Conservation (phyloP, 2,113 vertebrate genomes). For the Puffinus mauretanicus region DNA sequence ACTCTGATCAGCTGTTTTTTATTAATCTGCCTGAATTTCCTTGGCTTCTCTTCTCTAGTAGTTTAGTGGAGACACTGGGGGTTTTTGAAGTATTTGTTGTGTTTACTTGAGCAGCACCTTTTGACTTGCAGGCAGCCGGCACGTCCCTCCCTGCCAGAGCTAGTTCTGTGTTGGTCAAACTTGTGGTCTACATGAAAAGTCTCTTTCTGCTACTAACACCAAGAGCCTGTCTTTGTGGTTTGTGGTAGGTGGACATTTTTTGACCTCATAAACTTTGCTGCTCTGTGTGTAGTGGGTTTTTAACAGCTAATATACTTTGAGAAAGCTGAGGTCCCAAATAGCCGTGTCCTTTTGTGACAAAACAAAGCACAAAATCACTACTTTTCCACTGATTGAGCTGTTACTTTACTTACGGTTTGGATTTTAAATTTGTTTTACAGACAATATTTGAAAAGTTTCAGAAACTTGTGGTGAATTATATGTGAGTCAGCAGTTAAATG, state of each 20-base stretch:
- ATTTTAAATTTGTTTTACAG: background rate
- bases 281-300: conserved; percentile 62
- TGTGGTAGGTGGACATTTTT: conserved; percentile 72
- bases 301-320: conserved; percentile 28
- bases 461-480: background rate
- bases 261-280: conserved; percentile 70
- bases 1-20: background rate
- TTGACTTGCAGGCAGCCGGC: background rate
- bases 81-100: conserved; percentile 6
- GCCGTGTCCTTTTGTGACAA: background rate
- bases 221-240: conserved; percentile 72
- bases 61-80: background rate
- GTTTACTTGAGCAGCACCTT: conserved; percentile 19
- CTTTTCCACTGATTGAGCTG: background rate
- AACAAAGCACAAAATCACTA: background rate
- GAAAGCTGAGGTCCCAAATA: background rate
- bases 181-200: conserved; percentile 38
- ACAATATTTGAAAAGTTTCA: background rate
- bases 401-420: background rate
- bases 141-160: background rate
- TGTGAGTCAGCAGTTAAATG: background rate
- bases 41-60: background rate
- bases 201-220: background rate
- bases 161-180: conserved; percentile 17
- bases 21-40: background rate